Evolutionary conservation across 2,888 invertebrate species (phyloP).

Genomic region (Thymelicus acteon): DNA sequence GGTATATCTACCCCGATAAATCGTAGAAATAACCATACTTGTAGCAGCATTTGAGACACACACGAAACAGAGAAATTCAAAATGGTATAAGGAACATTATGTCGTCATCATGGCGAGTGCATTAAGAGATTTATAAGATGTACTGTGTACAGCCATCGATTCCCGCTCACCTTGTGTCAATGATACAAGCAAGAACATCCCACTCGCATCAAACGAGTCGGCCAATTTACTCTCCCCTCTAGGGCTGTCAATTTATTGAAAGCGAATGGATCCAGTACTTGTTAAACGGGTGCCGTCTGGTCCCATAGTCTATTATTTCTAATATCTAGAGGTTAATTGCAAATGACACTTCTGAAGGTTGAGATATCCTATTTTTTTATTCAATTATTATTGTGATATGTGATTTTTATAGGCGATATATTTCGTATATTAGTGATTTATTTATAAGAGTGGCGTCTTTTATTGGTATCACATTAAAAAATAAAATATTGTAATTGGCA

Average conservation of each 20-base stretch:
- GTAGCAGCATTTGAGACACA: too few relatives aligned
- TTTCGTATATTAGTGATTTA: too few relatives aligned
- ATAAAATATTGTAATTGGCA: not conserved
- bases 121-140: conserved; percentile 8
- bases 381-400: too few relatives aligned
- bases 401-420: too few relatives aligned
- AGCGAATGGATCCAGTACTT: not conserved
- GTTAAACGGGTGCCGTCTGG: not conserved
- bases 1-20: too few relatives aligned
- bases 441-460: not conserved
- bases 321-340: too few relatives aligned
- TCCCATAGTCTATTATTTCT: too few relatives aligned
- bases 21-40: too few relatives aligned
- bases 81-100: too few relatives aligned
- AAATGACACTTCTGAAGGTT: too few relatives aligned
- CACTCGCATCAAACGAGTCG: conserved; percentile 29
- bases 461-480: not conserved
- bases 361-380: too few relatives aligned
- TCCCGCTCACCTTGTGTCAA: conserved; percentile 37
- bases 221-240: conserved; percentile 22
- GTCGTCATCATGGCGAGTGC: not conserved
- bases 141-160: conserved; percentile 3
- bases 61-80: too few relatives aligned
- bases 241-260: conserved; percentile 18
- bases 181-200: conserved; percentile 37